A percentile compares a stretch with the other conserved stretches of the same genome.
These are phyloP conservation scores for Chaetogeoica ovagalla DNA, from an alignment of 2,888 invertebrate genomes.

Conservation along the genomic window DNA sequence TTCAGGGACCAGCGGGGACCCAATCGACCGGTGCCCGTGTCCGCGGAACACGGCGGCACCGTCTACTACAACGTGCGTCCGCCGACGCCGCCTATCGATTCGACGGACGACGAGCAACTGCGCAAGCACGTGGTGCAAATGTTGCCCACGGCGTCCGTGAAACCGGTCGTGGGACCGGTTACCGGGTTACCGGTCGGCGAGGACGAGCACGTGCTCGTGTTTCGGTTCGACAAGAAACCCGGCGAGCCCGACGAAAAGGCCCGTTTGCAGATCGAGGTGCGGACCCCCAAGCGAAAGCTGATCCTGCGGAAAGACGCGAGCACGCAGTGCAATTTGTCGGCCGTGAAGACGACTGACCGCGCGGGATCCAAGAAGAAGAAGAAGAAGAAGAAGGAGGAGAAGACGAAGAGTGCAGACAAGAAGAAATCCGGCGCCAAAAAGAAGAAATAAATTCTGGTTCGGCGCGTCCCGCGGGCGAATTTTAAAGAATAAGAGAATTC, in stretches of 20 bases:
- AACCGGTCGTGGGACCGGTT: neutral
- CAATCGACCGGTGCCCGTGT: no score
- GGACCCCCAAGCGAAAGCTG: neutral
- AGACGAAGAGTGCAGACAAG: no score
- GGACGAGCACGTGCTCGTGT: neutral
- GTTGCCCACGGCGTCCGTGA: neutral
- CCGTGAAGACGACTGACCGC: no score
- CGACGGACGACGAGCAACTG: rapidly evolving
- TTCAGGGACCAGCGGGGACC: neutral
- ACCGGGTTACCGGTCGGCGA: neutral
- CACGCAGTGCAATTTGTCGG: no score
- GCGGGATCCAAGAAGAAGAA: no score
- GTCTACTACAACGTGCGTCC: no score
- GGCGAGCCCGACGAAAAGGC: slow-evolving; percentile 17
- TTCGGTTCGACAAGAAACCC: neutral
- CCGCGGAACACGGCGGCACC: no score
- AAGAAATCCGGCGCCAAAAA: no score
- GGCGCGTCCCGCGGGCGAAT: no score
- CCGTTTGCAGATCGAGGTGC: neutral
- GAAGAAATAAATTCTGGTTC: no score
- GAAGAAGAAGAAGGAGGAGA: no score
- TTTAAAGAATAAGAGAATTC: no score
- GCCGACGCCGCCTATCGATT: neutral
- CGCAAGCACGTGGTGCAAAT: slow-evolving; percentile 13
- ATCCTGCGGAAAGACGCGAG: neutral